phyloP scores from a whole-genome alignment of 2,797 vertebrate genomes.

The Trachurus trachurus region DNA sequence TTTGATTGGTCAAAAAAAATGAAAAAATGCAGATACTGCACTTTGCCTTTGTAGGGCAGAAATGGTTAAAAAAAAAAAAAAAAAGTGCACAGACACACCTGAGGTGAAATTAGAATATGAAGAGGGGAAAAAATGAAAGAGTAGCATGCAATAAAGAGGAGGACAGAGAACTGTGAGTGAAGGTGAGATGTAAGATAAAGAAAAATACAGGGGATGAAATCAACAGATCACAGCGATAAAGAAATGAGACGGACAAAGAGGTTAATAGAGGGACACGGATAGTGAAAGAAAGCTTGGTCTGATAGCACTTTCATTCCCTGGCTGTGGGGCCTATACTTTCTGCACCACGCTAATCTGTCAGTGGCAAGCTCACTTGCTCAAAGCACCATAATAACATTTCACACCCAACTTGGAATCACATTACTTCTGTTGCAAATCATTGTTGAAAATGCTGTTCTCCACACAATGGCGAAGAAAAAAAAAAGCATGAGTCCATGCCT shows the following conservation, averaged over 20 bases:
- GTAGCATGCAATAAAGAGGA: background rate
- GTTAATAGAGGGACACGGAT: constrained; percentile 54
- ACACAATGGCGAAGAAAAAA: constrained; percentile 19
- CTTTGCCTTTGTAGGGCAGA: no score
- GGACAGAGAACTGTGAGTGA: constrained; percentile 3
- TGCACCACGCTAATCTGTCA: constrained; percentile 57
- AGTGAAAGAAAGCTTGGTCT: constrained; percentile 25
- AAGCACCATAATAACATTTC: constrained; percentile 71
- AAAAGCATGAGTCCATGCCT: constrained; percentile 12
- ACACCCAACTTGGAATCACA: constrained; percentile 63
- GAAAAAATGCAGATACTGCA: no score
- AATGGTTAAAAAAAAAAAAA: constrained; percentile 12
- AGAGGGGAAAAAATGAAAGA: background rate
- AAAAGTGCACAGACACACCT: background rate
- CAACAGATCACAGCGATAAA: constrained; percentile 30
- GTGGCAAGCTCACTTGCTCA: constrained; percentile 60
- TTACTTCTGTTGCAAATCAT: constrained; percentile 71
- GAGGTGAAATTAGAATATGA: constrained; percentile 13
- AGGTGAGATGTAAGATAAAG: constrained; percentile 45
- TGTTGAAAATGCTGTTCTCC: constrained; percentile 57
- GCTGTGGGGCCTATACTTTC: constrained; percentile 39
- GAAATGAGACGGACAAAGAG: constrained; percentile 39
- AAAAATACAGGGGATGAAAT: constrained; percentile 34
- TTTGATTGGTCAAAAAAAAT: no score
- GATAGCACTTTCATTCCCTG: constrained; percentile 31